Evolutionary conservation across 2,797 vertebrate genomes (phyloP).

Genomic region (Apogon hyalosoma): DNA sequence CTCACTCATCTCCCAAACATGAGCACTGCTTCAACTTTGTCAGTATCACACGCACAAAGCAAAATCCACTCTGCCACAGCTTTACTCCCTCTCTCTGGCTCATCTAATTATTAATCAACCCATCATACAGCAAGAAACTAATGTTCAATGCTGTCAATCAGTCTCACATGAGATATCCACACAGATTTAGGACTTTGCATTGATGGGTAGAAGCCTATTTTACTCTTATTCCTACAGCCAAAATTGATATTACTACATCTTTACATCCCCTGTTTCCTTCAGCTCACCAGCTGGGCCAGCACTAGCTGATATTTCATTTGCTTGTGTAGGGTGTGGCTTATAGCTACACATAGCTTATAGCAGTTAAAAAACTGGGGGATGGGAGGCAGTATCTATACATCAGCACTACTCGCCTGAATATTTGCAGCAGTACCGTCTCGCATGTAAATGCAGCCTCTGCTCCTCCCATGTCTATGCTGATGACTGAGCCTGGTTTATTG

Average conservation of each 20-base stretch:
- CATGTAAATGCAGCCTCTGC: constrained; percentile 74
- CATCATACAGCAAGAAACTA: constrained; percentile 39
- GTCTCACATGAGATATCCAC: constrained; percentile 85
- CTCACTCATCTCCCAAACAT: constrained; percentile 43
- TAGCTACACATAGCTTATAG: constrained; percentile 59
- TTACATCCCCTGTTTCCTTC: constrained; percentile 39
- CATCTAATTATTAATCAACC: constrained; percentile 67
- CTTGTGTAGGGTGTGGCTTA: constrained; percentile 73
- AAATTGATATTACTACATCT: constrained; percentile 33
- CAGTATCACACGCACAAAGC: constrained; percentile 37
- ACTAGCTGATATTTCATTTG: constrained; percentile 73
- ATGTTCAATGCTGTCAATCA: constrained; percentile 63
- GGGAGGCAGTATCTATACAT: constrained; percentile 73
- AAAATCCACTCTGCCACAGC: constrained; percentile 54
- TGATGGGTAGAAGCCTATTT: constrained; percentile 11
- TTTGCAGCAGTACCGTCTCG: constrained; percentile 60
- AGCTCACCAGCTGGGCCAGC: constrained; percentile 49
- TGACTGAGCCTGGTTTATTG: constrained; percentile 70
- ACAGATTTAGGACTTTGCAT: constrained; percentile 24
- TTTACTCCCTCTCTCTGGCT: constrained; percentile 40
- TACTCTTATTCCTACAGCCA: constrained; percentile 4
- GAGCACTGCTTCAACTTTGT: constrained; percentile 40
- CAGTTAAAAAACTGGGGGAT: constrained; percentile 67
- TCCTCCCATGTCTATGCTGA: constrained; percentile 64
- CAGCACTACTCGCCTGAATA: constrained; percentile 65